phyloP scores from a whole-genome alignment of 2,113 vertebrate species.

The Urocynchramus pylzowi region DNA sequence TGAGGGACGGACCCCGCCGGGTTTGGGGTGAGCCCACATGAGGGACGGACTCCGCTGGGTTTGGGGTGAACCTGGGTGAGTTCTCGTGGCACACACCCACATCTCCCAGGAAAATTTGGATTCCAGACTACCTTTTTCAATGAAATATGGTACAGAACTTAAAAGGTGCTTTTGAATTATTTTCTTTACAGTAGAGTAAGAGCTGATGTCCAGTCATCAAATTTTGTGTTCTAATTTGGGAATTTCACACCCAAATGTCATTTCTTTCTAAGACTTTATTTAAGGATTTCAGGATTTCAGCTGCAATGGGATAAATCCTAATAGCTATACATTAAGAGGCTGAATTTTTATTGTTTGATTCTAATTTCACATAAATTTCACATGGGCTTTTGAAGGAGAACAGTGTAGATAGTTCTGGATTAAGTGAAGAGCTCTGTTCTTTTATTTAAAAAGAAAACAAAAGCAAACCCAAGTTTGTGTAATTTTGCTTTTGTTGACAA shows the following conservation, averaged over 20 bases:
- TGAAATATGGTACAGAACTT: background rate
- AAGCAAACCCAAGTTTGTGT: background rate
- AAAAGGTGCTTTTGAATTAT: background rate
- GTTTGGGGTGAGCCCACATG: background rate
- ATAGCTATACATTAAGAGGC: background rate
- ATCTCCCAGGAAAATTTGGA: background rate
- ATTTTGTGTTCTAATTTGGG: background rate
- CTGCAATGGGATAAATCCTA: background rate
- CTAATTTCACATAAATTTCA: background rate
- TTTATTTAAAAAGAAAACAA: background rate
- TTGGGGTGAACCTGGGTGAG: background rate
- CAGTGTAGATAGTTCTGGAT: background rate
- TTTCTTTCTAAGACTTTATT: background rate
- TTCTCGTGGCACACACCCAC: accelerated
- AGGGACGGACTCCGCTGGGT: no score
- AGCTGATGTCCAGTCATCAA: background rate
- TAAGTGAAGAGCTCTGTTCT: background rate
- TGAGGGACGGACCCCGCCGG: background rate
- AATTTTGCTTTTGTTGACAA: background rate
- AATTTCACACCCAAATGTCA: background rate
- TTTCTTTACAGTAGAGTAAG: background rate
- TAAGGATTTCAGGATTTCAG: background rate
- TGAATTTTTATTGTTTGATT: background rate
- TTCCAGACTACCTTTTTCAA: background rate
- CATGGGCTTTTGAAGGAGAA: background rate